Percentiles rank a stretch among this genome's conserved stretches.
phyloP scores from a whole-genome alignment of 2,113 vertebrate genomes.

The human region DNA sequence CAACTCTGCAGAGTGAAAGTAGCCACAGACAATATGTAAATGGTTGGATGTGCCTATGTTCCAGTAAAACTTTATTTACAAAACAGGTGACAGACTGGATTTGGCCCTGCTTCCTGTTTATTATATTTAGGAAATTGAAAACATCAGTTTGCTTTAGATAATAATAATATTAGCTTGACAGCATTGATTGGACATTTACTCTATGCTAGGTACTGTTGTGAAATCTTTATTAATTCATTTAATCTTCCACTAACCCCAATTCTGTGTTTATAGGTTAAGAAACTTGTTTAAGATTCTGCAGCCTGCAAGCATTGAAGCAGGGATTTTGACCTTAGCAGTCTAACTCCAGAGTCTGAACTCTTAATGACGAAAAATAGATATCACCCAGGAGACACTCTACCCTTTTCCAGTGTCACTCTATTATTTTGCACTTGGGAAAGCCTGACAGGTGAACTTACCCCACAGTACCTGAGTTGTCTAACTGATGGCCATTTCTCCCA shows the following conservation, averaged over 20 bases:
- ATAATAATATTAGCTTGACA: background rate
- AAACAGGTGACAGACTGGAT: background rate
- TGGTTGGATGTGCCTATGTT: background rate
- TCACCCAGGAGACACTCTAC: background rate
- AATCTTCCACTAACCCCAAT: background rate
- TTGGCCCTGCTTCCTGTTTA: background rate
- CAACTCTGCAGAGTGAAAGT: background rate
- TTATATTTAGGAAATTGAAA: conserved; percentile 11
- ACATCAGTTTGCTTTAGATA: background rate
- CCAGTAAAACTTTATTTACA: conserved; percentile 25
- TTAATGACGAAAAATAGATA: background rate
- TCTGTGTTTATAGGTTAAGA: background rate
- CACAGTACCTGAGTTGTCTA: background rate
- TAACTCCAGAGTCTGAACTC: background rate
- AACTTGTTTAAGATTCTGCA: background rate
- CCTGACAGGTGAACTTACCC: background rate
- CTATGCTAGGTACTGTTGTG: background rate
- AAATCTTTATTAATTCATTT: background rate
- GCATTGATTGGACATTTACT: background rate
- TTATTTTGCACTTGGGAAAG: background rate
- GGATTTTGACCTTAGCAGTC: background rate
- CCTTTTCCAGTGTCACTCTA: background rate
- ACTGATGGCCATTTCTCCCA: background rate
- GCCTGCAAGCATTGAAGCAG: background rate
- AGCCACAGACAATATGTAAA: background rate